Evolutionary conservation across 1,140 invertebrate species (phyloP).

Genomic region (Diploscapter pachys): DNA sequence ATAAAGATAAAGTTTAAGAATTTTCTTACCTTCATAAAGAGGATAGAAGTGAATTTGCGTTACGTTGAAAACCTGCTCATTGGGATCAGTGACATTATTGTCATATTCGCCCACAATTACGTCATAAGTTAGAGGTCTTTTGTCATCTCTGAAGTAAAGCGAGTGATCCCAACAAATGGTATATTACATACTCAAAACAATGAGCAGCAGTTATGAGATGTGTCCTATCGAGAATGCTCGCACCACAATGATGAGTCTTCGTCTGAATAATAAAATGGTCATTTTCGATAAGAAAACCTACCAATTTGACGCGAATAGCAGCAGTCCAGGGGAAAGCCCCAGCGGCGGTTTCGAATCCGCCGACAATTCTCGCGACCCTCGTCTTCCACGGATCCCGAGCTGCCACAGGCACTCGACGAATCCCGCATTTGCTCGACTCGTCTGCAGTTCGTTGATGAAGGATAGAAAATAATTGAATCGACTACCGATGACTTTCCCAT

Average conservation of each 20-base stretch:
- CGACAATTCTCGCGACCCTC: conserved; percentile 29
- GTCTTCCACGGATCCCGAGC: conserved; percentile 19
- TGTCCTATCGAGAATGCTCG: conserved; percentile 17
- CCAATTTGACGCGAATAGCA: conserved; percentile 18
- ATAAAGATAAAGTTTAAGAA: too few species aligned
- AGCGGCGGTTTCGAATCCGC: conserved; percentile 30
- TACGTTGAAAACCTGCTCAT: conserved; percentile 19
- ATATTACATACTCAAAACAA: conserved; percentile 31
- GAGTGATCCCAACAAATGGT: not conserved
- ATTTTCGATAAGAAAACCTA: not conserved
- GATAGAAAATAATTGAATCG: not conserved
- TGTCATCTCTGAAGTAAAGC: conserved; percentile 23
- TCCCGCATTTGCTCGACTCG: conserved; percentile 18
- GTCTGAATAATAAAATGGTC: conserved; percentile 3
- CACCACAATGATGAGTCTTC: conserved; percentile 30
- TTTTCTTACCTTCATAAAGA: conserved; percentile 21
- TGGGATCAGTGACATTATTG: conserved; percentile 29
- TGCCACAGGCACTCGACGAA: conserved; percentile 16
- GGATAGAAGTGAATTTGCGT: conserved; percentile 28
- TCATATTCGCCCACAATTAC: conserved; percentile 29
- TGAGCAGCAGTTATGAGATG: conserved; percentile 33
- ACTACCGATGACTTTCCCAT: not conserved
- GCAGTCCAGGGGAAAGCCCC: conserved; percentile 36
- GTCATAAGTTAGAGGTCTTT: conserved; percentile 18
- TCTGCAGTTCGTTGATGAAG: not conserved